Evolutionary conservation across 64 coral and sea anemone genomes (phyloP), one percentile per base, ranked within the genome.

Genomic region (Stylophora pistillata): DNA sequence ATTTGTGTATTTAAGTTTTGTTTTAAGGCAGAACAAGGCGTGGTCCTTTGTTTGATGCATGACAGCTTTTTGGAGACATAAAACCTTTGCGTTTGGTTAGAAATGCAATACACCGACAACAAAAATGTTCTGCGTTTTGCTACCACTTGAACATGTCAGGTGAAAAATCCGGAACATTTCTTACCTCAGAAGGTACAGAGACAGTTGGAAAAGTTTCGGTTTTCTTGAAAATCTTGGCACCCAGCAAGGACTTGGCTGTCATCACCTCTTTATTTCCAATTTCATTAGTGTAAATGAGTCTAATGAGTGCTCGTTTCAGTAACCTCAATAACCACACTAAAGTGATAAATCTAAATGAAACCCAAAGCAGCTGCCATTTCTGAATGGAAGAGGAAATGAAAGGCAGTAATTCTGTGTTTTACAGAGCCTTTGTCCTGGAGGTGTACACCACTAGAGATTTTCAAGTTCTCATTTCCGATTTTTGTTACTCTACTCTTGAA

Each of bases 111-210:
- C 62, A 84, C 18, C 59, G n/a, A 60, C 47, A 84, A 84, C 80
- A 68, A 11, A 84, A 70, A 84, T 70, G 21, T 70, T 32, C 69
- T 84, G 12, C 80, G 78, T 82, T 5, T 64, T 63, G 78, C 13
- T 21, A 58, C 29, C 80, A 84, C 80, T 84, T 84, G 80, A 84
- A 69, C 20, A 37, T 84, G 80, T 84, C 80, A 84, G 65, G 17
- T 21, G 47, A 84, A 84, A 84, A 84, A 70, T 84, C 80, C 41
- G 23, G 21, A 26, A 34, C 62, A 84, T 84, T 68, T 84, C 53
- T 70, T 15, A 33, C 53, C 23, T 69, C 34, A 11, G 28, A 21
- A 3, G 23, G 32, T 11, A 26, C 41, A 53, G 53, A 70, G 69
- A 69, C 20, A 47, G 31, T 26, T 7, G 2, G 13, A 34, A 68